These are phyloP conservation scores for Neuroterus valhalla DNA, from an alignment of 1,140 invertebrate genomes.

Conservation along the genomic window DNA sequence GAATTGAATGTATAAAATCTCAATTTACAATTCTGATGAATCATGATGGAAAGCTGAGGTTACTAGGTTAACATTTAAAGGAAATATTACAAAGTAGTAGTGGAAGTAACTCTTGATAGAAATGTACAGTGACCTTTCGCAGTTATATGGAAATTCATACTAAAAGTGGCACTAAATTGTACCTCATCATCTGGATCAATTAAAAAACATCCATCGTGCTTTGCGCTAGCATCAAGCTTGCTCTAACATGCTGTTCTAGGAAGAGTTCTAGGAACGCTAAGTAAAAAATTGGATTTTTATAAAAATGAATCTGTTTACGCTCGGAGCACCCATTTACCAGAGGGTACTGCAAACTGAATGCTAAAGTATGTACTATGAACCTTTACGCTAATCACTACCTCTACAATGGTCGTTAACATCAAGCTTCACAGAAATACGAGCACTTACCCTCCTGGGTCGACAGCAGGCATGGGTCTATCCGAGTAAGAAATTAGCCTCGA, in stretches of 20 bases:
- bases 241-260: slow-evolving; percentile 21
- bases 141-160: neutral
- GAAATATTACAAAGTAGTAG: neutral
- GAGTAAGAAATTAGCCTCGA: slow-evolving; percentile 58
- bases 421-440: slow-evolving; percentile 58
- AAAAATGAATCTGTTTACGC: slow-evolving; percentile 7
- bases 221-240: slow-evolving; percentile 12
- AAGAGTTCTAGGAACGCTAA: neutral
- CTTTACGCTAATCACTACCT: slow-evolving; percentile 53
- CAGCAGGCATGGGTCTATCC: slow-evolving; percentile 72
- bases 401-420: slow-evolving; percentile 57
- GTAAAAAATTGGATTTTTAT: neutral
- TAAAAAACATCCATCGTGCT: slow-evolving; percentile 23
- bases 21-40: slow-evolving; percentile 9
- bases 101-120: neutral
- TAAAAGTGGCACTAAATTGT: neutral
- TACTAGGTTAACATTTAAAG: neutral
- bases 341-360: slow-evolving; percentile 17
- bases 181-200: neutral
- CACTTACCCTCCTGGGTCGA: slow-evolving; percentile 72
- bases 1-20: slow-evolving; percentile 14
- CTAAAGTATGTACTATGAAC: slow-evolving; percentile 29
- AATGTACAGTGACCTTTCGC: slow-evolving; percentile 12
- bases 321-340: neutral
- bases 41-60: neutral